Evolutionary conservation across 2,888 invertebrate genomes (phyloP).

Genomic region (Antheraea yamamai): DNA sequence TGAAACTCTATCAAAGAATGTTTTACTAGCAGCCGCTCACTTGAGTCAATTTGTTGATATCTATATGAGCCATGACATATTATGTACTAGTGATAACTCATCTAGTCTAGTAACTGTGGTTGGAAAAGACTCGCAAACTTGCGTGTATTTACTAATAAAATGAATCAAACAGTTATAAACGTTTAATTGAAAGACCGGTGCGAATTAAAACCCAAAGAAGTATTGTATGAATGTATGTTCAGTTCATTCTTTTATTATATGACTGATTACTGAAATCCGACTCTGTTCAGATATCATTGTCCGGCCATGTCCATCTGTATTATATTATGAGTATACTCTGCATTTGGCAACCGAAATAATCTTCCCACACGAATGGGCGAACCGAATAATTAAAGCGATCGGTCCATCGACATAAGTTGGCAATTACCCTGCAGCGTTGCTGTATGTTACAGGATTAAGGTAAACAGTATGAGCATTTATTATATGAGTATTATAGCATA

Average conservation of each 20-base stretch:
- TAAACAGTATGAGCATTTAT: constrained; percentile 27
- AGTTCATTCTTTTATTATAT: neutral
- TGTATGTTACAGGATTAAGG: constrained; percentile 54
- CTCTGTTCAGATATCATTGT: constrained; percentile 53
- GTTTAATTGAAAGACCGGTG: neutral
- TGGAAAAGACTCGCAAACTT: too few species aligned
- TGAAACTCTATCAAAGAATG: too few species aligned
- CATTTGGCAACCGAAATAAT: constrained; percentile 71
- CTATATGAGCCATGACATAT: too few species aligned
- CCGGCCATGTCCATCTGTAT: constrained; percentile 46
- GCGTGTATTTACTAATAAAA: too few species aligned
- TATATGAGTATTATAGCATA: neutral
- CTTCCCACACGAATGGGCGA: constrained; percentile 62
- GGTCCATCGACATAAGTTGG: constrained; percentile 69
- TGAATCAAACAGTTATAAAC: too few species aligned
- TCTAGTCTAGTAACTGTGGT: too few species aligned
- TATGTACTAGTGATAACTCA: too few species aligned
- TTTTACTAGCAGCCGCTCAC: too few species aligned
- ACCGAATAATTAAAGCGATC: constrained; percentile 66
- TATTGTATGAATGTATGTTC: neutral
- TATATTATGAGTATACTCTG: constrained; percentile 49
- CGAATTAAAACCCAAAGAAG: too few species aligned
- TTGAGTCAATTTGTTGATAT: too few species aligned
- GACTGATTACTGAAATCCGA: constrained; percentile 5
- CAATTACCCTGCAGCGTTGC: constrained; percentile 62